A percentile compares a stretch with the other conserved stretches of the same genome.
phyloP scores from a whole-genome alignment of 2,888 invertebrate genomes.

The Schizotus pectinicornis region DNA sequence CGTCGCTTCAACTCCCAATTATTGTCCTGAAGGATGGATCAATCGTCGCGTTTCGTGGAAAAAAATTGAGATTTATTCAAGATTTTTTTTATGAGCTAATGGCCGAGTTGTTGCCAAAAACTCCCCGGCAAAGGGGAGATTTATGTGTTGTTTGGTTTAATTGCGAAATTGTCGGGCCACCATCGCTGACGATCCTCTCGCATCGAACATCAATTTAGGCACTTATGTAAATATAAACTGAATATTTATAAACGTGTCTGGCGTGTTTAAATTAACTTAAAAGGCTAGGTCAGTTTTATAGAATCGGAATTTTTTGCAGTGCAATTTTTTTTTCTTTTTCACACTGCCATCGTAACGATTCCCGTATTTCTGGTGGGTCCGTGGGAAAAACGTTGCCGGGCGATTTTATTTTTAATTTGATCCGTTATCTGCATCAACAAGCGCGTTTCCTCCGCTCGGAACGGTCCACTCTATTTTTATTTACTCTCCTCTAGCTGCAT shows the following conservation, averaged over 20 bases:
- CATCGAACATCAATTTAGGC: constrained; percentile 14
- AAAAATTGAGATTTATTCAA: not conserved
- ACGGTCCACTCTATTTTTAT: constrained; percentile 26
- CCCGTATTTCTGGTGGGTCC: not conserved
- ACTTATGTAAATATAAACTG: constrained; percentile 21
- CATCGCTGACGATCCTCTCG: constrained; percentile 4
- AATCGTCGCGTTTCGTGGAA: not conserved
- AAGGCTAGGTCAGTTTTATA: constrained; percentile 29
- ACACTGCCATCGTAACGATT: not conserved
- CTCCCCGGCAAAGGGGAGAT: constrained; percentile 7
- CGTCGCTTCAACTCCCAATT: not conserved
- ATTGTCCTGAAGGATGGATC: not conserved
- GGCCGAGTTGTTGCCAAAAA: constrained; percentile 11
- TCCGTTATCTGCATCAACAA: not conserved
- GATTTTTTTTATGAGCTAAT: constrained; percentile 2
- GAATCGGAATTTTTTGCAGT: not conserved
- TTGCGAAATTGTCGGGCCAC: constrained; percentile 16
- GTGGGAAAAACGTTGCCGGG: not conserved
- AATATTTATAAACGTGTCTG: constrained; percentile 26
- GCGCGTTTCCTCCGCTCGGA: constrained; percentile 4
- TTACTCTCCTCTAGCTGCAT: constrained; percentile 10
- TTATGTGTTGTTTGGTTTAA: constrained; percentile 18
- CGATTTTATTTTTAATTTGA: not conserved
- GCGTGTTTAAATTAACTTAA: constrained; percentile 22
- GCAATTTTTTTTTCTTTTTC: not conserved